These are phyloP conservation scores for Bhutanitis thaidina DNA, from an alignment of 2,888 invertebrate genomes.

Conservation along the genomic window DNA sequence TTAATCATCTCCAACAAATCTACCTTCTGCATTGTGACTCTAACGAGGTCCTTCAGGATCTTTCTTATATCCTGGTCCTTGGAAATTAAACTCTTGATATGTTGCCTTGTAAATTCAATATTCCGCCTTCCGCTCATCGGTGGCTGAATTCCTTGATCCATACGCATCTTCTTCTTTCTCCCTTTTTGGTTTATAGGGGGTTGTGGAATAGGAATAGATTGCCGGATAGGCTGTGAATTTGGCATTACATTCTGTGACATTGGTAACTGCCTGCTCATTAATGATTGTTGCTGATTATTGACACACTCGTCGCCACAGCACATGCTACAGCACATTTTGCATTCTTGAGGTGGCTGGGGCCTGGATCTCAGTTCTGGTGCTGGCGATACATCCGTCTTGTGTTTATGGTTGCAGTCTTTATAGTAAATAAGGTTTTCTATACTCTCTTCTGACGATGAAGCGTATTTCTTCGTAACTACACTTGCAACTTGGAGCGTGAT, in stretches of 20 bases:
- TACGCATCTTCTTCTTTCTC: constrained; percentile 41
- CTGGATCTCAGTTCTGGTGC: background rate
- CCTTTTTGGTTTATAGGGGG: constrained; percentile 29
- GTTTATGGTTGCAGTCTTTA: constrained; percentile 54
- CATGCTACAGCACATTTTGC: constrained; percentile 61
- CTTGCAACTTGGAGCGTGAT: constrained; percentile 39
- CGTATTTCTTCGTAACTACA: constrained; percentile 34
- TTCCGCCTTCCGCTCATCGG: constrained; percentile 43
- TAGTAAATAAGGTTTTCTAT: constrained; percentile 66
- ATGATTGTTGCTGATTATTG: constrained; percentile 23
- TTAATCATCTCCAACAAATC: constrained; percentile 52
- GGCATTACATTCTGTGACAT: constrained; percentile 16
- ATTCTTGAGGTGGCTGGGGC: constrained; percentile 19
- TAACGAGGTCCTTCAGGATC: constrained; percentile 64
- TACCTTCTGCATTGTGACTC: constrained; percentile 69
- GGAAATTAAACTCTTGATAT: constrained; percentile 57
- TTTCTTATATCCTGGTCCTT: constrained; percentile 66
- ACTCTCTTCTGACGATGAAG: constrained; percentile 55
- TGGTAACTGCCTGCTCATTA: constrained; percentile 31
- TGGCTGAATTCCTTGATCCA: constrained; percentile 19
- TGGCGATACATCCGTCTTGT: constrained; percentile 19
- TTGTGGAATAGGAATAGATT: constrained; percentile 18
- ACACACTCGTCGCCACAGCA: constrained; percentile 56
- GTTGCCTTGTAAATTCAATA: constrained; percentile 52
- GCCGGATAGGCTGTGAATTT: constrained; percentile 12